phyloP scores from a whole-genome alignment of 2,797 vertebrate species.

The Myotis myotis region DNA sequence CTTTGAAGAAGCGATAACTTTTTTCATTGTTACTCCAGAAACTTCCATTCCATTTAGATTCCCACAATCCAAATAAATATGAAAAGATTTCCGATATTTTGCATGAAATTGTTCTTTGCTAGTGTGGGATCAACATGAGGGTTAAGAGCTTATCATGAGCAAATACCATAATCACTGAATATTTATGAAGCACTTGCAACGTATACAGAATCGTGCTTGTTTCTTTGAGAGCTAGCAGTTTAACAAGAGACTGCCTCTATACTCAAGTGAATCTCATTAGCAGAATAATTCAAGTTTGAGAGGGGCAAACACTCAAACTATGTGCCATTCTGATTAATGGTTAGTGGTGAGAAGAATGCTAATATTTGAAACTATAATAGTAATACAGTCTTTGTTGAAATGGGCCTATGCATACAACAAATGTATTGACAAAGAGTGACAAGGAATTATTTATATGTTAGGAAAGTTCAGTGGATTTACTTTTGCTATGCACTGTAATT shows the following conservation, averaged over 20 bases:
- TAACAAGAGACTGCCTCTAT: slow-evolving; percentile 31
- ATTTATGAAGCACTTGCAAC: slow-evolving; percentile 39
- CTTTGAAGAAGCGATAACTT: neutral
- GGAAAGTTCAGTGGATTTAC: neutral
- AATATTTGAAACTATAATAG: slow-evolving; percentile 20
- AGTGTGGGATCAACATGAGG: neutral
- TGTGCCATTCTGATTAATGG: slow-evolving; percentile 16
- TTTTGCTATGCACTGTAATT: neutral
- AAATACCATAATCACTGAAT: neutral
- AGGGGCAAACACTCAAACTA: slow-evolving; percentile 42
- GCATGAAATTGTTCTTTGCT: neutral
- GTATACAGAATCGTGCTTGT: slow-evolving; percentile 7
- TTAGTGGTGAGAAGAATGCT: neutral
- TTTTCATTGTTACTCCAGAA: neutral
- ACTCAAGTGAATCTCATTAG: slow-evolving; percentile 50
- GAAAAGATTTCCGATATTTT: neutral
- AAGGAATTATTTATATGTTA: neutral
- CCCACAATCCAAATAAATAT: neutral
- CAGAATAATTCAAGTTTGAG: slow-evolving; percentile 57
- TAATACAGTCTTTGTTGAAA: neutral
- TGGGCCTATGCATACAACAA: neutral
- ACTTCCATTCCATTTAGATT: neutral
- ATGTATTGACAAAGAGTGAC: neutral
- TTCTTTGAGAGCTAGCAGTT: slow-evolving; percentile 29
- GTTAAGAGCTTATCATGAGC: neutral